phyloP scores from a whole-genome alignment of 2,113 vertebrate genomes.

The Smithornis capensis region DNA sequence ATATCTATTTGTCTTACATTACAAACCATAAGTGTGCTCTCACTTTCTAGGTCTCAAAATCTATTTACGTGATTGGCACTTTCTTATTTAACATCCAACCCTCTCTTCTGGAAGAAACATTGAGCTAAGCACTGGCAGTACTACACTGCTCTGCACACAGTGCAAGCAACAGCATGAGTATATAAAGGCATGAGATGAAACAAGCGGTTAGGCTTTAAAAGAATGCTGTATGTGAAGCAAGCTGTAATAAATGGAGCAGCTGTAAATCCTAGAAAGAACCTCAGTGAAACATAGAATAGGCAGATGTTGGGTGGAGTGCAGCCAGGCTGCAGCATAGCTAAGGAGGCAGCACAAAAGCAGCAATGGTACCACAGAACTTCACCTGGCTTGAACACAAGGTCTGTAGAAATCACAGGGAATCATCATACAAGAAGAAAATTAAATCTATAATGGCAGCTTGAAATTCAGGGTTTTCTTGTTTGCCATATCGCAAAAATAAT shows the following conservation, averaged over 20 bases:
- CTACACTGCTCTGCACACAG: neutral
- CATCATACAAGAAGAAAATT: neutral
- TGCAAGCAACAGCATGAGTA: neutral
- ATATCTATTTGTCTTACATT: neutral
- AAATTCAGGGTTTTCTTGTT: neutral
- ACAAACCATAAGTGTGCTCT: neutral
- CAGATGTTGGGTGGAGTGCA: neutral
- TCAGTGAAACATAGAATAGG: neutral
- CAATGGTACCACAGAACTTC: neutral
- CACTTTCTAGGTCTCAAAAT: neutral
- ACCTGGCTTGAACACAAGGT: neutral
- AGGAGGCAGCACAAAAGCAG: neutral
- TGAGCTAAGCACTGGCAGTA: neutral
- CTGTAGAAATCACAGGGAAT: neutral
- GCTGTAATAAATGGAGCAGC: neutral
- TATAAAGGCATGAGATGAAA: neutral
- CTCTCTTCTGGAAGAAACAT: neutral
- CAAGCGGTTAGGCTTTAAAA: neutral
- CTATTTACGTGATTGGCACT: neutral
- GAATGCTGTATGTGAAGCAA: neutral
- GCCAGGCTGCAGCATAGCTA: neutral
- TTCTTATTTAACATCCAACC: neutral
- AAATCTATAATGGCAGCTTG: fast-evolving
- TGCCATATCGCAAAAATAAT: neutral
- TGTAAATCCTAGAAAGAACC: neutral